Conservation (phyloP, 2,888 invertebrate genomes). For the Acronicta alni region DNA sequence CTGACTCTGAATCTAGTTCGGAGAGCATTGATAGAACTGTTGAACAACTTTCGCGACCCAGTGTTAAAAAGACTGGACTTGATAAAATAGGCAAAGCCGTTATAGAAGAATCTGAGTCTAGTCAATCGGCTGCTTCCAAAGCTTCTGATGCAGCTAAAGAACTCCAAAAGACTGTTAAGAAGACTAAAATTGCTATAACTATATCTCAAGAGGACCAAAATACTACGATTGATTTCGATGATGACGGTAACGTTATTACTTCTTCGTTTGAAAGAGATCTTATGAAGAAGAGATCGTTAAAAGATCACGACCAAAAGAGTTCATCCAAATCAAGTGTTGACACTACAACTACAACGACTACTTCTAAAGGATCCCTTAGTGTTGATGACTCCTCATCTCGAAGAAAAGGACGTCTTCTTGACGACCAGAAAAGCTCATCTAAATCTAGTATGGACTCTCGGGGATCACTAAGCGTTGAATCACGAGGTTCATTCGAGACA, state of each 20-base stretch:
- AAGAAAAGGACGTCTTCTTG: conserved; percentile 77
- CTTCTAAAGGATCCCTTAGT: conserved; percentile 86
- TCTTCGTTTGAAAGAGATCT: conserved; percentile 82
- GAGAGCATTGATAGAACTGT: conserved; percentile 87
- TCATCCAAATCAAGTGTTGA: conserved; percentile 90
- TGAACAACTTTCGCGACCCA: conserved; percentile 83
- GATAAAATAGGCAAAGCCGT: conserved; percentile 84
- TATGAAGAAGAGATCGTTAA: conserved; percentile 81
- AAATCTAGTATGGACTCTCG: conserved; percentile 91
- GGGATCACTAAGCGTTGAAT: conserved; percentile 91
- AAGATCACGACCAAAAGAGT: conserved; percentile 85
- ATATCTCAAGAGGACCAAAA: conserved; percentile 88
- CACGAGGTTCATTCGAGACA: conserved; percentile 92
- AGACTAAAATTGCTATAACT: conserved; percentile 87
- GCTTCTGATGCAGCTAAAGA: conserved; percentile 83
- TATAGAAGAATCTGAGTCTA: conserved; percentile 90
- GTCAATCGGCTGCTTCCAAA: conserved; percentile 88
- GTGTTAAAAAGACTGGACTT: conserved; percentile 80
- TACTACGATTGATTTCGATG: conserved; percentile 87
- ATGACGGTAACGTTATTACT: conserved; percentile 85
- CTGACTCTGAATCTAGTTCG: conserved; percentile 90
- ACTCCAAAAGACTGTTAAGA: conserved; percentile 84
- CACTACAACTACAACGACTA: conserved; percentile 84
- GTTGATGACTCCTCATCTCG: conserved; percentile 87
- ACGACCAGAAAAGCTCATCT: conserved; percentile 88